Evolutionary conservation across 2,113 vertebrate genomes (phyloP).

Genomic region (Cebus imitator): DNA sequence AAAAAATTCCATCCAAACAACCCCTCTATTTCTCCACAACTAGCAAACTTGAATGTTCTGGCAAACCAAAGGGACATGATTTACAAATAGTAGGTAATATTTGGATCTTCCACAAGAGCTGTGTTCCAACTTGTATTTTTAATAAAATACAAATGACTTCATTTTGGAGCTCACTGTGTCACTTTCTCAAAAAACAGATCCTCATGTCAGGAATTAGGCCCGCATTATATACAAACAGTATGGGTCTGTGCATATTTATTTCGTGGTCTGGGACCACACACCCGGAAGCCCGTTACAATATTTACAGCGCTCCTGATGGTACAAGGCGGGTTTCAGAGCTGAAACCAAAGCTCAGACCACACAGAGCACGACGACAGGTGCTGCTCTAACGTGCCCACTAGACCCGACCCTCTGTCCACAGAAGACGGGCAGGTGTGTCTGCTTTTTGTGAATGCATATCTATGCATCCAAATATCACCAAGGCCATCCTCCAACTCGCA

Average conservation of each 20-base stretch:
- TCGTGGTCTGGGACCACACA: conserved; percentile 81
- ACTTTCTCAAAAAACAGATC: conserved; percentile 74
- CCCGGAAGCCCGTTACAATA: conserved; percentile 18
- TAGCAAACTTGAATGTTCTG: conserved; percentile 82
- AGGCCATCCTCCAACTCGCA: neutral
- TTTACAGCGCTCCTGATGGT: conserved; percentile 45
- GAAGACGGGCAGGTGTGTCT: conserved; percentile 17
- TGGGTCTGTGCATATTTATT: conserved; percentile 47
- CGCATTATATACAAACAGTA: conserved; percentile 49
- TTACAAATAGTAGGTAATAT: conserved; percentile 89
- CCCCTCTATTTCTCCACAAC: conserved; percentile 84
- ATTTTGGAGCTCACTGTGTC: conserved; percentile 74
- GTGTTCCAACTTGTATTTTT: conserved; percentile 71
- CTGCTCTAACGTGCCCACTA: neutral
- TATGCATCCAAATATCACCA: conserved; percentile 20
- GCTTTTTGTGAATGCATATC: conserved; percentile 54
- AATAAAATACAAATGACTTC: conserved; percentile 84
- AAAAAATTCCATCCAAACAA: conserved; percentile 86
- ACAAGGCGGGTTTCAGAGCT: neutral
- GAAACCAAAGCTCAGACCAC: conserved; percentile 19
- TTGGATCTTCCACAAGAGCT: conserved; percentile 81
- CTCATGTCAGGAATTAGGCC: conserved; percentile 62
- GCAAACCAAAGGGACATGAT: conserved; percentile 83
- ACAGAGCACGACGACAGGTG: neutral
- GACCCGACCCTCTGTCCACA: conserved; percentile 24